phyloP scores from a whole-genome alignment of 2,888 invertebrate species.

The Drosophila seclusa region DNA sequence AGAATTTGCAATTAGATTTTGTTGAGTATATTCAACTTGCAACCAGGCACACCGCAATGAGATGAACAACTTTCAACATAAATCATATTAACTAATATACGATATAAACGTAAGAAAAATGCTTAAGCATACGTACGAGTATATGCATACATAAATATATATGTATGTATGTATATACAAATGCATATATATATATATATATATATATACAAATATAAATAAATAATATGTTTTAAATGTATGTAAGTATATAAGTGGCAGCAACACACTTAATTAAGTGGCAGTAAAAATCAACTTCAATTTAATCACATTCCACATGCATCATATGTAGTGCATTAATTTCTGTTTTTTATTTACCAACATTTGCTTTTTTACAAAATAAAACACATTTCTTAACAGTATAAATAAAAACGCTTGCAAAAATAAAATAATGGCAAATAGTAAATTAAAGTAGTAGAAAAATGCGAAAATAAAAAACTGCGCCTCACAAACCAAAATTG shows the following conservation, averaged over 20 bases:
- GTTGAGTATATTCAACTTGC: constrained; percentile 50
- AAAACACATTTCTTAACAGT: constrained; percentile 13
- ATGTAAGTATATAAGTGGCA: constrained; percentile 79
- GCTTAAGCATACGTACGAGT: constrained; percentile 46
- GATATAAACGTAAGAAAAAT: constrained; percentile 57
- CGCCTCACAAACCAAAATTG: constrained; percentile 41
- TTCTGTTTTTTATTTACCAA: constrained; percentile 8
- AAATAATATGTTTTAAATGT: constrained; percentile 74
- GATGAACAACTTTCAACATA: constrained; percentile 64
- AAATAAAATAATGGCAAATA: constrained; percentile 52
- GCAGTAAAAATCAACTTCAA: constrained; percentile 47
- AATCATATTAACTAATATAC: constrained; percentile 54
- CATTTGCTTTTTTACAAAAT: constrained; percentile 11
- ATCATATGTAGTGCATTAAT: constrained; percentile 38
- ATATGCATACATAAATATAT: constrained; percentile 18
- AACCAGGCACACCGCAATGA: constrained; percentile 64
- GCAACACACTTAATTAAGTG: constrained; percentile 63
- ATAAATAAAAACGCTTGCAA: constrained; percentile 58
- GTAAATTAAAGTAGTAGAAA: constrained; percentile 60
- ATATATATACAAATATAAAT: constrained; percentile 32
- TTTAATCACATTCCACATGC: constrained; percentile 32
- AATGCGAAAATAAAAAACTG: constrained; percentile 14
- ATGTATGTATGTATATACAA: background rate
- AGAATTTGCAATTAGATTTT: constrained; percentile 50
- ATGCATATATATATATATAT: constrained; percentile 25